These are phyloP conservation scores for Lophotis ruficrista DNA, from an alignment of 2,113 vertebrate genomes.

Conservation along the genomic window DNA sequence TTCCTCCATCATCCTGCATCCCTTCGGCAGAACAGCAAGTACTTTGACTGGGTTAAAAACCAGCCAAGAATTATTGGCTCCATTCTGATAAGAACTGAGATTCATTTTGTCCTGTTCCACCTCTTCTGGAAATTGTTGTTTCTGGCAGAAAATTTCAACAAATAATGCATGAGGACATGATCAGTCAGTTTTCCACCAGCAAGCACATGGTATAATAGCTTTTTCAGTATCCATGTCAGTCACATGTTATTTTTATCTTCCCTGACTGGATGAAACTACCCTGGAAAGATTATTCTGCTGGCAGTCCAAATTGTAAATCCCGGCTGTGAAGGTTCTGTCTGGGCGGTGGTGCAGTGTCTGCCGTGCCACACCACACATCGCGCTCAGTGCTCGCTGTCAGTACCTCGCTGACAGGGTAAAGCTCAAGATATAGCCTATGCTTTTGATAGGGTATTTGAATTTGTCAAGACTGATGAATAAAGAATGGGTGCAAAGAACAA, in stretches of 20 bases:
- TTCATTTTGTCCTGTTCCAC: background rate
- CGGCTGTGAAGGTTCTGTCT: background rate
- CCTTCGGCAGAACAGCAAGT: background rate
- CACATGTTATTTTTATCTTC: background rate
- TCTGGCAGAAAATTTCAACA: background rate
- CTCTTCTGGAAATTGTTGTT: background rate
- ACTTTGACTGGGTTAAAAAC: background rate
- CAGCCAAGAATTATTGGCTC: background rate
- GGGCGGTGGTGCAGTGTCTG: background rate
- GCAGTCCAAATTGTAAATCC: background rate
- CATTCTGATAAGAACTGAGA: background rate
- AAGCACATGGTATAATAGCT: fast-evolving
- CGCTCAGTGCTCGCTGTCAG: background rate
- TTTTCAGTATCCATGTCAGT: background rate
- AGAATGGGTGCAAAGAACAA: background rate
- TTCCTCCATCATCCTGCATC: background rate
- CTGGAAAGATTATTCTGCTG: background rate
- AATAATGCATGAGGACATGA: background rate
- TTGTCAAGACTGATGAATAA: background rate
- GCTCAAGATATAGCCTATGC: background rate
- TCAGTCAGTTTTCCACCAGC: background rate
- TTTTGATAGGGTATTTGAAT: background rate
- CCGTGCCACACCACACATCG: background rate
- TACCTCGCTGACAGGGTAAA: background rate
- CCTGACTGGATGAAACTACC: background rate